phyloP scores from a whole-genome alignment of 2,113 vertebrate species.

The Circaetus gallicus region DNA sequence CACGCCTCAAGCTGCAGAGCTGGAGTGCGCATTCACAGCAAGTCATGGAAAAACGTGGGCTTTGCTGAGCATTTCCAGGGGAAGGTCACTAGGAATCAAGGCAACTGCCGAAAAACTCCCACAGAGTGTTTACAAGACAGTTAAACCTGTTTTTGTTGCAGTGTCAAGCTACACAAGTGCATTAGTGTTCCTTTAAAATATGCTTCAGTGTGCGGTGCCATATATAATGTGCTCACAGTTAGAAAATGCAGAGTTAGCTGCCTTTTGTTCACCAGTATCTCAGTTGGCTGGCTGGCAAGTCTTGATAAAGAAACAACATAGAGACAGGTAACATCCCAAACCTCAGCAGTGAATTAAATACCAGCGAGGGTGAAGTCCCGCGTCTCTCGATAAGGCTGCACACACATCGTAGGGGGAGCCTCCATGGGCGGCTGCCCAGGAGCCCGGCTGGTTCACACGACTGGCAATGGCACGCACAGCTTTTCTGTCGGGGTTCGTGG shows the following conservation, averaged over 20 bases:
- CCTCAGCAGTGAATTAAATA: neutral
- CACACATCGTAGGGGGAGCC: neutral
- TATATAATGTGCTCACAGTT: neutral
- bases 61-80: neutral
- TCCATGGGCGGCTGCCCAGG: neutral
- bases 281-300: neutral
- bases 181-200: neutral
- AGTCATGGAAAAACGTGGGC: neutral
- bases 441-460: neutral
- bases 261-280: neutral
- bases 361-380: neutral
- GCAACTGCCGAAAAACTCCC: neutral
- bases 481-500: neutral
- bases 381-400: neutral
- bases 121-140: neutral
- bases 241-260: neutral
- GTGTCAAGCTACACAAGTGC: neutral
- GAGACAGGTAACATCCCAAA: neutral
- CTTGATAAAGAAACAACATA: neutral
- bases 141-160: neutral
- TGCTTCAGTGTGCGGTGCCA: rapidly evolving
- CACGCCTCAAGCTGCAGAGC: neutral
- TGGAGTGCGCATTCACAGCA: neutral
- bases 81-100: neutral
- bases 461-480: neutral